Evolutionary conservation across 2,888 invertebrate genomes (phyloP), one percentile per base, ranked within the genome.

Genomic region (Abrostola triplasia): DNA sequence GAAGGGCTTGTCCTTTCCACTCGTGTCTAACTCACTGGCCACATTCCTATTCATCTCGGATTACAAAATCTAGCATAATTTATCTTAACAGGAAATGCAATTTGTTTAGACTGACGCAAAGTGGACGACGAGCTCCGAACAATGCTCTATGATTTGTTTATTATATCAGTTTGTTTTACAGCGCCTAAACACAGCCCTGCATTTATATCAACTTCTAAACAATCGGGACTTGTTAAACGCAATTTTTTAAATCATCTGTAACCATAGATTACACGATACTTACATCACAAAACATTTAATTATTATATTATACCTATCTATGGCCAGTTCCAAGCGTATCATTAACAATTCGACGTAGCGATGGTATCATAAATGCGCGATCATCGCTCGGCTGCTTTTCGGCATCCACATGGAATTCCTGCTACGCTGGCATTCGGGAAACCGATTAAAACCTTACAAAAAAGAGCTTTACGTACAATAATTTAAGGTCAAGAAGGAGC

Each of bases 401-500:
- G 81, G 78, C 78, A 75, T 76, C 74, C 75, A 71, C 76, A 69
- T 64, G 82, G 77, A 84, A 86, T 86, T 84, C 84, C 79, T 66
- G 71, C 73, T 67, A 53, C 74, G 52, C 69, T 67, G 81, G 78
- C 81, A 82, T 88, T 87, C 88, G 86, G 88, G 84, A 88, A 90
- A 89, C 86, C 88, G 90, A 90, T 91, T 90, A 90, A 89, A 88
- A 87, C 84, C 86, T 87, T 80, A 85, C 85, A 88, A 91, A 92
- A 92, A 90, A 89, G 83, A 88, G 77, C 85, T 88, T 86, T 88
- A 88, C 87, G 90, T 86, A 84, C 84, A 87, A 88, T 89, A 90
- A 92, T 93, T 91, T 92, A 88, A 90, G 93, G 92, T 92, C 92
- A 92, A 90, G 89, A 88, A 88, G 90, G 88, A 88, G 88, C 91